These are phyloP conservation scores for Eumaeus atala DNA, from an alignment of 1,140 invertebrate species.

Conservation along the genomic window DNA sequence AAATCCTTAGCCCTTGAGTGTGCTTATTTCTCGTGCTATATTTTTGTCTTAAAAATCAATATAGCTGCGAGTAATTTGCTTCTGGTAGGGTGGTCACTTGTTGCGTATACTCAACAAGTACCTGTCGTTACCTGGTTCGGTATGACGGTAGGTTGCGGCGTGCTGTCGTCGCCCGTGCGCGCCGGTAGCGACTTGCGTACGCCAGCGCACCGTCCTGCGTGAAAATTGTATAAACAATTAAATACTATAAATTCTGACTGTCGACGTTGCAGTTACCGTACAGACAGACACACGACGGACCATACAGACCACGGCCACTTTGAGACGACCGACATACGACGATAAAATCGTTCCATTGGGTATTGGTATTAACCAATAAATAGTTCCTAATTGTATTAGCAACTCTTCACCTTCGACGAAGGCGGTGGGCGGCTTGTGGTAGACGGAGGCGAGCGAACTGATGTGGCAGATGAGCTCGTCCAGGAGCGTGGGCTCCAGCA, in stretches of 20 bases:
- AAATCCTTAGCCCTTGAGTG: too few species aligned
- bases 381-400: too few species aligned
- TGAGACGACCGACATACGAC: too few species aligned
- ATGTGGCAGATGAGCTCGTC: conserved; percentile 99
- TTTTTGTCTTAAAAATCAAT: too few species aligned
- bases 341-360: too few species aligned
- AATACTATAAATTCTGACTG: too few species aligned
- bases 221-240: neutral
- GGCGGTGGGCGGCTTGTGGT: conserved; percentile 98
- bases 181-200: conserved; percentile 81
- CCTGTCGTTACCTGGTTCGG: conserved; percentile 78
- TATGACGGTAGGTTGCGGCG: conserved; percentile 81
- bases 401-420: conserved; percentile 95
- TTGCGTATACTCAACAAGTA: neutral
- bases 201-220: conserved; percentile 76
- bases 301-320: too few species aligned
- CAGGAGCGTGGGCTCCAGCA: conserved; percentile 96
- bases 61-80: too few species aligned
- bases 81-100: neutral
- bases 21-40: too few species aligned
- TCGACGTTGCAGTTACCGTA: too few species aligned
- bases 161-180: conserved; percentile 63
- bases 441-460: conserved; percentile 97
- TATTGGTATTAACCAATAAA: too few species aligned
- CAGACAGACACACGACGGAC: too few species aligned